Percentiles rank a stretch among this genome's conserved stretches.
phyloP scores from a whole-genome alignment of 1,140 invertebrate genomes.

The Drosophila sulfurigaster region DNA sequence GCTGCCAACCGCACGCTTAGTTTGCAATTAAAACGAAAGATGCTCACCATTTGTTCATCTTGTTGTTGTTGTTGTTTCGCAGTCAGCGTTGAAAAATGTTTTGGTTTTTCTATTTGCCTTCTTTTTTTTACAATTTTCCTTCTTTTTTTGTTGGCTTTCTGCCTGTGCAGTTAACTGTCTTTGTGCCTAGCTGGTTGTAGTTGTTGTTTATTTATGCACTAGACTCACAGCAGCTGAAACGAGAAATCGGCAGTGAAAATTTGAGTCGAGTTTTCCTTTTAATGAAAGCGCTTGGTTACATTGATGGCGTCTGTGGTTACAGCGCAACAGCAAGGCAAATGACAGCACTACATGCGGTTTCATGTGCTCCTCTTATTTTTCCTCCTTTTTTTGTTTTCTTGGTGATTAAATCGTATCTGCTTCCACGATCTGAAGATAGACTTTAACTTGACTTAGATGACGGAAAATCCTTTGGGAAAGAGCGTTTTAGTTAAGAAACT shows the following conservation, averaged over 20 bases:
- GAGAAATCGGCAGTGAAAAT: slow-evolving; percentile 45
- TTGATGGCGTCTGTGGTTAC: slow-evolving; percentile 59
- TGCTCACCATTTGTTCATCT: slow-evolving; percentile 70
- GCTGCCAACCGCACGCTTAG: slow-evolving; percentile 81
- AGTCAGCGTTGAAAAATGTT: slow-evolving; percentile 51
- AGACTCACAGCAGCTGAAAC: slow-evolving; percentile 32
- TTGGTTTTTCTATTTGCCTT: slow-evolving; percentile 34
- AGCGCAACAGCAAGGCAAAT: slow-evolving; percentile 38
- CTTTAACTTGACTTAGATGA: slow-evolving; percentile 1
- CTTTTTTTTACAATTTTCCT: slow-evolving; percentile 3
- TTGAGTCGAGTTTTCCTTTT: slow-evolving; percentile 69
- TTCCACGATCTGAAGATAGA: not conserved
- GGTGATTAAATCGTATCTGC: not conserved
- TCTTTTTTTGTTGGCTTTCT: slow-evolving; percentile 15
- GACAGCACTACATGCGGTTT: slow-evolving; percentile 42
- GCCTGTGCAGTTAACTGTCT: slow-evolving; percentile 49
- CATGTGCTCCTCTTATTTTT: slow-evolving; percentile 6
- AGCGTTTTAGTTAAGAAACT: no score
- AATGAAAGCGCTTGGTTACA: slow-evolving; percentile 70
- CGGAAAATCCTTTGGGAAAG: not conserved
- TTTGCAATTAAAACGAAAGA: slow-evolving; percentile 83
- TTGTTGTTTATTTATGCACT: slow-evolving; percentile 77
- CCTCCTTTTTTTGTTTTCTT: not conserved
- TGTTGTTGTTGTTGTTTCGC: slow-evolving; percentile 18
- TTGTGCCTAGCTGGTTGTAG: slow-evolving; percentile 44